phyloP scores from a whole-genome alignment of 2,888 invertebrate species.

The Galeopsomyia nigrocyanea region DNA sequence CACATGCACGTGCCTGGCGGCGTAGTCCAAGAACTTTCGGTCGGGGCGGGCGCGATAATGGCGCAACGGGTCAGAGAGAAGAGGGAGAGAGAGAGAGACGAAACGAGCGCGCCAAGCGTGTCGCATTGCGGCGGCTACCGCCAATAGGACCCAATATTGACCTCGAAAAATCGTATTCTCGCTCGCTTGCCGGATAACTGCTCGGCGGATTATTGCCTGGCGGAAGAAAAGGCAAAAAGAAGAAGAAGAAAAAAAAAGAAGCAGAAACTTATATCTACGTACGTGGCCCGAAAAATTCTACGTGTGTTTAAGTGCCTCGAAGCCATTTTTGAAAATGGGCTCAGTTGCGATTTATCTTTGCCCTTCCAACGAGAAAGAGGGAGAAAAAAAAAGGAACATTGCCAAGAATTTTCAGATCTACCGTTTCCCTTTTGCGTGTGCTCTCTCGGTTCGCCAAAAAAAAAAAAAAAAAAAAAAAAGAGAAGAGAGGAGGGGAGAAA shows the following conservation, averaged over 20 bases:
- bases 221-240: not conserved
- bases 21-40: constrained; percentile 42
- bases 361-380: constrained; percentile 1
- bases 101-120: constrained; percentile 54
- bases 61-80: constrained; percentile 53
- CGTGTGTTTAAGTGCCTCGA: too few relatives aligned
- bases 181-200: constrained; percentile 35
- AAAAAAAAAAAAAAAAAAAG: too few relatives aligned
- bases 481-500: not conserved
- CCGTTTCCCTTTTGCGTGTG: constrained; percentile 24
- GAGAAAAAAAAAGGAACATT: constrained; percentile 23
- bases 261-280: too few relatives aligned
- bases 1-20: constrained; percentile 31
- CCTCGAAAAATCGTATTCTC: constrained; percentile 49
- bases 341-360: constrained; percentile 23
- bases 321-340: too few relatives aligned
- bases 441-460: too few relatives aligned
- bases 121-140: constrained; percentile 65
- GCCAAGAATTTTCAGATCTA: constrained; percentile 38
- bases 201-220: constrained; percentile 18
- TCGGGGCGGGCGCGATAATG: constrained; percentile 49
- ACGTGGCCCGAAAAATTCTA: not conserved
- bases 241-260: too few relatives aligned
- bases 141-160: constrained; percentile 58
- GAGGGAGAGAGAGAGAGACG: constrained; percentile 7